These are phyloP conservation scores for Cydia splendana DNA, from an alignment of 1,140 invertebrate species.

Conservation along the genomic window DNA sequence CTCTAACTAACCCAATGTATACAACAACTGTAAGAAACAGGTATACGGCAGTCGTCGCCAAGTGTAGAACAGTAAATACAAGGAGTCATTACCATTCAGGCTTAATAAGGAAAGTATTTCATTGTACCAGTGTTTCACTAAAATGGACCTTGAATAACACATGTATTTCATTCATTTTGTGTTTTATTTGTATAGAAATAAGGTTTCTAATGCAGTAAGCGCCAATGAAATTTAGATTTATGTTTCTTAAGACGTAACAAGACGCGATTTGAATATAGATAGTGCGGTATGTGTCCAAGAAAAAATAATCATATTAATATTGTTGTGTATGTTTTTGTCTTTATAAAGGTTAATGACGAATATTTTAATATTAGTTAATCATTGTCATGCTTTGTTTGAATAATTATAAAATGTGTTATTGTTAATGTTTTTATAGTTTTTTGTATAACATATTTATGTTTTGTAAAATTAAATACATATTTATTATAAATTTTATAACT, in stretches of 20 bases:
- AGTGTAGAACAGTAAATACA: constrained; percentile 5
- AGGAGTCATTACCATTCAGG: background rate
- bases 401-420: too few relatives aligned
- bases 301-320: background rate
- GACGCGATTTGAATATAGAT: constrained; percentile 1
- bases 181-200: background rate
- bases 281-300: background rate
- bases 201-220: background rate
- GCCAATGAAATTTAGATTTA: background rate
- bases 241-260: background rate
- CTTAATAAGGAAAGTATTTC: constrained; percentile 12
- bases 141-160: background rate
- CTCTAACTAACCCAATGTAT: background rate
- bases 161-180: background rate
- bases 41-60: background rate
- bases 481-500: too few relatives aligned
- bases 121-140: background rate
- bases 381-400: too few relatives aligned
- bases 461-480: too few relatives aligned
- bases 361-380: too few relatives aligned
- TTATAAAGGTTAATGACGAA: too few relatives aligned
- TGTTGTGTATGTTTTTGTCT: background rate
- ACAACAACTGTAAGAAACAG: background rate
- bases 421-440: too few relatives aligned
- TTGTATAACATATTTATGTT: too few relatives aligned